Evolutionary conservation across 2,888 invertebrate genomes (phyloP).

Genomic region (Odontomyia ornata): DNA sequence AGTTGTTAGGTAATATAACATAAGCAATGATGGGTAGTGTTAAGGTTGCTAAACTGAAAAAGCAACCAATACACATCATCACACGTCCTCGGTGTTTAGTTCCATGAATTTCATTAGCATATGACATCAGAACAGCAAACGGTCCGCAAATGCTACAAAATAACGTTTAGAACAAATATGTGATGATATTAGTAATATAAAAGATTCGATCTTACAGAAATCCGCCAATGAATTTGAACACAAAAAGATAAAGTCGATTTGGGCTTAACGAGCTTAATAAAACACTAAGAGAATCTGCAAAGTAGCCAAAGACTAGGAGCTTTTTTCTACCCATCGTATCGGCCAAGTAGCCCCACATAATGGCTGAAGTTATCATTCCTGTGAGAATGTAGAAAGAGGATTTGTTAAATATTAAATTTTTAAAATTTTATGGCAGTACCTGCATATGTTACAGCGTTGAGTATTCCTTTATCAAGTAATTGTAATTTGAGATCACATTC

Average conservation of each 20-base stretch:
- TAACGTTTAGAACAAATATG: constrained; percentile 28
- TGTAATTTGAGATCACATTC: constrained; percentile 77
- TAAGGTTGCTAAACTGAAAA: constrained; percentile 72
- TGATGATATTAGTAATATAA: background rate
- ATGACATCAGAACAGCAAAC: constrained; percentile 76
- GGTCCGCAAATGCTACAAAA: constrained; percentile 72
- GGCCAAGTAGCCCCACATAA: constrained; percentile 81
- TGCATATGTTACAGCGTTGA: constrained; percentile 77
- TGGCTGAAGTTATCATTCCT: constrained; percentile 81
- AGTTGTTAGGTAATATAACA: constrained; percentile 70
- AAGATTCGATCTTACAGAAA: constrained; percentile 72
- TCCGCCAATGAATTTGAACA: constrained; percentile 79
- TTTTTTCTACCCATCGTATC: constrained; percentile 77
- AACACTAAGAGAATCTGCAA: constrained; percentile 72
- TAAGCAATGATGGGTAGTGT: constrained; percentile 77
- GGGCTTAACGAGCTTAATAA: constrained; percentile 72
- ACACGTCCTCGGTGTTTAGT: constrained; percentile 71
- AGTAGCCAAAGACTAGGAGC: constrained; percentile 73
- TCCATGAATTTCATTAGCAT: constrained; percentile 78
- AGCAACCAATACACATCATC: constrained; percentile 73
- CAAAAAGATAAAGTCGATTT: constrained; percentile 71
- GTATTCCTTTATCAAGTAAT: constrained; percentile 74
- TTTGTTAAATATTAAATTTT: background rate
- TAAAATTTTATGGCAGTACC: constrained; percentile 66
- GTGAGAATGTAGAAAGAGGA: constrained; percentile 48